These are phyloP conservation scores for Zonitis immaculata DNA, from an alignment of 2,888 invertebrate species.

Conservation along the genomic window DNA sequence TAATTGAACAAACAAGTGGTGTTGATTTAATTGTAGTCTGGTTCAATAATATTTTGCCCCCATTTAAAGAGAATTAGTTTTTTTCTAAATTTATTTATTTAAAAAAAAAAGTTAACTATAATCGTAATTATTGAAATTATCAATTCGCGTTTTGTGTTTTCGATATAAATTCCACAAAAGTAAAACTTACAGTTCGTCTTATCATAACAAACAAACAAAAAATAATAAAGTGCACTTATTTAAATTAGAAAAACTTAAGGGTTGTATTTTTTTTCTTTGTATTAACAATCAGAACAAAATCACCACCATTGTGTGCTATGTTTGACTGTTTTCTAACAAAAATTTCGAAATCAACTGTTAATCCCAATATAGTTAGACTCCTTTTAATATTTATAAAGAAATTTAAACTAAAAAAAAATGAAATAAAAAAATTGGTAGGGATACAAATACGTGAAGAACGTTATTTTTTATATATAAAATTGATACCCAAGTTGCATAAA, in stretches of 20 bases:
- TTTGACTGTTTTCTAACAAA: slow-evolving; percentile 10
- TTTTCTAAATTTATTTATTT: too few relatives aligned
- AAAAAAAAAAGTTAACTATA: too few relatives aligned
- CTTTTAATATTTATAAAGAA: slow-evolving; percentile 4
- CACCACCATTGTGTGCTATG: slow-evolving; percentile 15
- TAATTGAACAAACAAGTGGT: too few relatives aligned
- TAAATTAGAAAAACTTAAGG: not conserved
- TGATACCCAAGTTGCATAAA: too few relatives aligned
- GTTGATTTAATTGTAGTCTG: too few relatives aligned
- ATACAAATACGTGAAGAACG: slow-evolving; percentile 8
- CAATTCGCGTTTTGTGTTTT: too few relatives aligned
- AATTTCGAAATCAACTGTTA: slow-evolving; percentile 11
- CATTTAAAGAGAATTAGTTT: too few relatives aligned
- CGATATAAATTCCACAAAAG: too few relatives aligned
- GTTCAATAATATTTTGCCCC: too few relatives aligned
- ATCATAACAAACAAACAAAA: too few relatives aligned
- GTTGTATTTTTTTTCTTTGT: not conserved
- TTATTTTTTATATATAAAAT: too few relatives aligned
- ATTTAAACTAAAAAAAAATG: slow-evolving; percentile 4
- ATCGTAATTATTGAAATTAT: too few relatives aligned
- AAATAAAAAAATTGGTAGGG: slow-evolving; percentile 12
- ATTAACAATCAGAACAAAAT: slow-evolving; percentile 13
- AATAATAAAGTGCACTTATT: not conserved
- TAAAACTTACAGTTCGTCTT: not conserved
- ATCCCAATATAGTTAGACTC: slow-evolving; percentile 5